These are phyloP conservation scores for Paradoxurus hermaphroditus DNA, from an alignment of 2,113 vertebrate species.

Conservation along the genomic window DNA sequence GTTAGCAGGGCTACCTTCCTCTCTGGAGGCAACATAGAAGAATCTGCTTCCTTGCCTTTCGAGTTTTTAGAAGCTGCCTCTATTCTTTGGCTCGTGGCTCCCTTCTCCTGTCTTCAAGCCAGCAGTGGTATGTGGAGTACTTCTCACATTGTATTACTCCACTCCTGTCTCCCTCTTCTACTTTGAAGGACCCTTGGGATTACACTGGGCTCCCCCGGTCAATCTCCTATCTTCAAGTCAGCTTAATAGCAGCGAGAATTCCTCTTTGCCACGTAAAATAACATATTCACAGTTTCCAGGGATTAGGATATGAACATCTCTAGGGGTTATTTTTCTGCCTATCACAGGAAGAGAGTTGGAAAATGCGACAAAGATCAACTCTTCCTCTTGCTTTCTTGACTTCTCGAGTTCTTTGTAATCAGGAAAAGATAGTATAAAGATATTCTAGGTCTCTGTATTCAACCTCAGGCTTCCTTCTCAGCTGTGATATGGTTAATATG, in stretches of 20 bases:
- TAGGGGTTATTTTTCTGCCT: background rate
- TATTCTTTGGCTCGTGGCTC: background rate
- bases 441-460: background rate
- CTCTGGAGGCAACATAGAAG: background rate
- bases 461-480: background rate
- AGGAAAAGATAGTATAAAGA: background rate
- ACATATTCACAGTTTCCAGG: background rate
- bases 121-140: background rate
- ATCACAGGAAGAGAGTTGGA: background rate
- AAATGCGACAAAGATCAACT: background rate
- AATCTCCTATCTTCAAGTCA: background rate
- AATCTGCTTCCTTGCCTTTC: background rate
- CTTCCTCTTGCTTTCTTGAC: background rate
- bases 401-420: background rate
- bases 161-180: background rate
- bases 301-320: background rate
- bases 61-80: background rate
- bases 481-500: background rate
- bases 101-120: background rate
- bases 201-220: background rate
- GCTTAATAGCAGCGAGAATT: background rate
- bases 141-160: background rate
- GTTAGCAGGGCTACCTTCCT: background rate
- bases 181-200: background rate
- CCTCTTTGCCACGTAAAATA: background rate